Conservation (phyloP, 2,888 invertebrate genomes). For the Allygus modestus region DNA sequence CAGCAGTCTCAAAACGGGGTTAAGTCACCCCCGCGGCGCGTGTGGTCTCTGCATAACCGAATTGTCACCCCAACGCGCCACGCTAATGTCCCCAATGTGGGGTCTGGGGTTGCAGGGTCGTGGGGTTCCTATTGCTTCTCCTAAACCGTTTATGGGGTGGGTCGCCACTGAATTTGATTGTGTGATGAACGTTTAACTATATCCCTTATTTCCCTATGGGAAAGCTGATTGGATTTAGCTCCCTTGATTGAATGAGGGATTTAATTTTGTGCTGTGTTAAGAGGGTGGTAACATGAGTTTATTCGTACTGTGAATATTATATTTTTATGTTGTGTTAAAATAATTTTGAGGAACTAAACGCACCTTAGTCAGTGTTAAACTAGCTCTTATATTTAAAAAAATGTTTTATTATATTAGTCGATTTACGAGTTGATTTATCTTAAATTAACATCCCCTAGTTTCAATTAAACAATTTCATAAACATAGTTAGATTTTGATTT, state of each 20-base stretch:
- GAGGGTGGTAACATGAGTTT: too few relatives aligned
- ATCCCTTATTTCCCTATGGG: constrained; percentile 1
- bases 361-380: too few relatives aligned
- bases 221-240: not conserved
- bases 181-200: constrained; percentile 18
- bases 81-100: constrained; percentile 26
- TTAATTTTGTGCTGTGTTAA: not conserved
- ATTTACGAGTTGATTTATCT: too few relatives aligned
- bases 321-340: too few relatives aligned
- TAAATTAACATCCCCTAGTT: too few relatives aligned
- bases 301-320: too few relatives aligned
- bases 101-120: not conserved
- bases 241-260: not conserved
- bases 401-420: too few relatives aligned
- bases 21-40: constrained; percentile 5
- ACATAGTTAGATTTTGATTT: too few relatives aligned
- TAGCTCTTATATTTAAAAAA: too few relatives aligned
- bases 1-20: constrained; percentile 37
- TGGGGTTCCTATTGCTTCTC: constrained; percentile 17
- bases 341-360: too few relatives aligned
- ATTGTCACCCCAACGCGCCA: constrained; percentile 39
- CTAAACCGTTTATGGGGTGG: constrained; percentile 24
- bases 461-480: too few relatives aligned
- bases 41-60: constrained; percentile 44
- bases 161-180: not conserved